Percentiles rank a stretch among this genome's conserved stretches.
Conservation (phyloP, 2,113 vertebrate genomes). For the human region DNA sequence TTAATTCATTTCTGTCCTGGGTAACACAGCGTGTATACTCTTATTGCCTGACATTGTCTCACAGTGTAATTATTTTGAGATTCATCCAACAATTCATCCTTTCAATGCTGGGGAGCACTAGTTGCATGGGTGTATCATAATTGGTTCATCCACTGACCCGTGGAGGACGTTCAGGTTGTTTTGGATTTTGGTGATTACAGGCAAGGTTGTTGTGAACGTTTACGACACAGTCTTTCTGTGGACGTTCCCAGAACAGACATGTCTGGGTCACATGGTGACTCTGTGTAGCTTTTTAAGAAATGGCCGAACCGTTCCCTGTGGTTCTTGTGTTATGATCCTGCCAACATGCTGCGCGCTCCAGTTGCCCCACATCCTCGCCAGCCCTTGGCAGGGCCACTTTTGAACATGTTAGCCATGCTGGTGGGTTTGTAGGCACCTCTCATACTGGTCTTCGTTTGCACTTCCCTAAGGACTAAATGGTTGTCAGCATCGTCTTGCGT, state of each 20-base stretch:
- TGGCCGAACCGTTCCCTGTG: no score
- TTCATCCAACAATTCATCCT: no score
- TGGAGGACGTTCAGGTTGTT: not conserved
- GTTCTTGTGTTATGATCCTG: not conserved
- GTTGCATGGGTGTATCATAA: rapidly evolving
- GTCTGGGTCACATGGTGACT: not conserved
- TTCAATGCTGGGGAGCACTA: not conserved
- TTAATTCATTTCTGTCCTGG: no score
- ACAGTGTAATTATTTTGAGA: not conserved
- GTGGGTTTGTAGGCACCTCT: not conserved
- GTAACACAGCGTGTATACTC: rapidly evolving
- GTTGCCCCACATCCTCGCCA: not conserved
- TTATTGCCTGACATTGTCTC: not conserved
- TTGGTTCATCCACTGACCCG: no score
- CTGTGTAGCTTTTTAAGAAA: not conserved
- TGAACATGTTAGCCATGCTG: not conserved
- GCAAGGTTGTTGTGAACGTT: not conserved
- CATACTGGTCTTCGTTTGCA: not conserved
- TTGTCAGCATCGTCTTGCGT: not conserved
- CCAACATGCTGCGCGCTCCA: not conserved
- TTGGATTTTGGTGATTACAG: not conserved
- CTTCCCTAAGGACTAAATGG: not conserved
- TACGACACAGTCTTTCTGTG: not conserved
- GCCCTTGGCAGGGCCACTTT: not conserved
- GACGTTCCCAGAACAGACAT: not conserved